Evolutionary conservation across 1,140 invertebrate species (phyloP).

Genomic region (Brachionus rubens): DNA sequence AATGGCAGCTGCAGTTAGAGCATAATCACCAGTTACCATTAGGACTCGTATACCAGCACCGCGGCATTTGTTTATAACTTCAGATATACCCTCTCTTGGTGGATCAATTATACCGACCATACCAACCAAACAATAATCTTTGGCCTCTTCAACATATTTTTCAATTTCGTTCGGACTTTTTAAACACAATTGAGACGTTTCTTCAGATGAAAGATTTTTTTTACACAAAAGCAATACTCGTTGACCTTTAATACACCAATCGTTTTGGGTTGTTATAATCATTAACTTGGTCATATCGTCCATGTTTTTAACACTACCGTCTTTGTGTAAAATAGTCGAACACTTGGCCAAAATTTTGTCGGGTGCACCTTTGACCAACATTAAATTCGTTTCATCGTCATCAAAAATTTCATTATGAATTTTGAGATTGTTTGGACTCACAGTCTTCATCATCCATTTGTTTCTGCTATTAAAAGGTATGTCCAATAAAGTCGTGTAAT

Average conservation of each 20-base stretch:
- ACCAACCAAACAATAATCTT: slow-evolving; percentile 57
- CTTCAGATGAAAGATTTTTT: slow-evolving; percentile 44
- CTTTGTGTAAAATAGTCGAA: slow-evolving; percentile 4
- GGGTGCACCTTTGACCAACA: slow-evolving; percentile 34
- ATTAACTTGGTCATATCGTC: neutral
- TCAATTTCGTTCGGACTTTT: slow-evolving; percentile 49
- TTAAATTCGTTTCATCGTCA: neutral
- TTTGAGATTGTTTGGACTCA: neutral
- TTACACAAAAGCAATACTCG: slow-evolving; percentile 20
- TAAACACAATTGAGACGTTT: slow-evolving; percentile 50
- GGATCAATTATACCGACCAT: slow-evolving; percentile 76
- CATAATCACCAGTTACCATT: slow-evolving; percentile 81
- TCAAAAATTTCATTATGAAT: neutral
- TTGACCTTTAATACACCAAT: slow-evolving; percentile 23
- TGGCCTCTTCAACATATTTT: neutral
- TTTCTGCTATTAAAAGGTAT: slow-evolving; percentile 34
- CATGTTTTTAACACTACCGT: neutral
- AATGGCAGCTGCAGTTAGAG: slow-evolving; percentile 98
- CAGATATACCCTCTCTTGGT: slow-evolving; percentile 65
- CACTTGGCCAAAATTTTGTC: slow-evolving; percentile 18
- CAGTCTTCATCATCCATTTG: slow-evolving; percentile 29
- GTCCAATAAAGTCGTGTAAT: neutral
- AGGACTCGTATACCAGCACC: slow-evolving; percentile 67
- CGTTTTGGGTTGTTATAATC: neutral
- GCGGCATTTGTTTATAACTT: slow-evolving; percentile 10